Evolutionary conservation across 2,113 vertebrate species (phyloP), one percentile per base, ranked within the genome.

Genomic region (Murina feae): DNA sequence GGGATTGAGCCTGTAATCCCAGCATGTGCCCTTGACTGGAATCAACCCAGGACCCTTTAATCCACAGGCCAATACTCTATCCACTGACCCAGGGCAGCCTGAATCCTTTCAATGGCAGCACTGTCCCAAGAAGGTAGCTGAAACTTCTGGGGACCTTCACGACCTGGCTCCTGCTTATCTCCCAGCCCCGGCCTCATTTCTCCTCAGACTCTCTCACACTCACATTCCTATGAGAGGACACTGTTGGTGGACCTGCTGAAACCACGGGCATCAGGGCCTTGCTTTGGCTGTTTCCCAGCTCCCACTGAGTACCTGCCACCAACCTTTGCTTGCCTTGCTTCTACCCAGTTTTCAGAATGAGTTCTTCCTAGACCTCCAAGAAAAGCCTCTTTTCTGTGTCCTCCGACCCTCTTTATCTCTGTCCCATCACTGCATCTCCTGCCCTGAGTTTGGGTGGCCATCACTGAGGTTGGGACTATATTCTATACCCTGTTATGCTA

Each of bases 71-170:
- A 44, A 44, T 44, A 9, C 42, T 44, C 42, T 44, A 44, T 44
- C 42, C 9, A 9, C 42, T 44, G 42, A 44, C 6, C 42, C 42
- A 44, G 42, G 42, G 42, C 23, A 65, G 42, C 74, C 47, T 30
- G 44, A 83, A 65, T 37, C 47, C n/a, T 87, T 86, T 44, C 44
- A 47, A 89, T 14, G 82, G 80, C 42, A 82, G 74, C 51, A 20
- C 20, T n/a, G 66, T 63, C 39, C 58, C 76, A 21, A 63, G 13
- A 74, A 37, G 16, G 44, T 2, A 35, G 30, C 66, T 47, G 58
- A n/a, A 84, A 76, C 83, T 83, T 47, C 49, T 65, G 80, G 23
- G 16, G 68, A 42, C 88, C 84, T 83, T 63, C 17, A 80, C 20
- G 2, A 21, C 3, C 55, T 37, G 71, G 37, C 39, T 90, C 28